Evolutionary conservation across 1,140 invertebrate species (phyloP), one percentile per base, ranked within the genome.

Genomic region (Platyura marginata): DNA sequence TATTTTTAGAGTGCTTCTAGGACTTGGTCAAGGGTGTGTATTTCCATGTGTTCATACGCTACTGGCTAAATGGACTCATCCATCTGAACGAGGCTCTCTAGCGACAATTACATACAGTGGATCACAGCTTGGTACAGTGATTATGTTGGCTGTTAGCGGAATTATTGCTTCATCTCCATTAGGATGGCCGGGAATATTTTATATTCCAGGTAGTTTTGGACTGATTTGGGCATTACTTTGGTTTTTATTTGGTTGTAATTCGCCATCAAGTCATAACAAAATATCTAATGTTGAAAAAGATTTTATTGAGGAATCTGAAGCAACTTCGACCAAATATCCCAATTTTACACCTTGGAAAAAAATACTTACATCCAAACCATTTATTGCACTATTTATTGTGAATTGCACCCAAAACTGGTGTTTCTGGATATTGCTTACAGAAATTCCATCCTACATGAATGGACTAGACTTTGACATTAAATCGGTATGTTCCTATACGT

Each of bases 351-450:
- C 89, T 4, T 93, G 86, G 86, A 65, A 59, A 38, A 55, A 68
- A 5, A 86, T 96, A 33, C 65, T 83, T 0, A 81, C 68, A 0
- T 88, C 84, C 1, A 41, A 74, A 8, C 81, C 89, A 1, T 77
- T 95, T 45, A 88, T 81, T 78, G 81, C 87, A 0, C 66, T 93
- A 10, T 69, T 89, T 19, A 64, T 88, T 1, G 77, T 75, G 0
- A 88, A 96, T 54, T 81, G 85, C 54, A 80, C 84, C 2, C 84
- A 92, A 53, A 91, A 89, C 54, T 96, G 89, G 90, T 89, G 89
- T 2, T 93, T 89, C 58, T 95, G 91, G 68, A 93, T 84, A 2
- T 67, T 97, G 25, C 66, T 96, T 16, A 93, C 88, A 0, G 77
- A 91, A 62, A 78, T 97, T 51, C 93, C 94, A 0, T 82, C 75